Conservation (phyloP, 1,140 invertebrate genomes). For the Drosophila fuyamai region DNA sequence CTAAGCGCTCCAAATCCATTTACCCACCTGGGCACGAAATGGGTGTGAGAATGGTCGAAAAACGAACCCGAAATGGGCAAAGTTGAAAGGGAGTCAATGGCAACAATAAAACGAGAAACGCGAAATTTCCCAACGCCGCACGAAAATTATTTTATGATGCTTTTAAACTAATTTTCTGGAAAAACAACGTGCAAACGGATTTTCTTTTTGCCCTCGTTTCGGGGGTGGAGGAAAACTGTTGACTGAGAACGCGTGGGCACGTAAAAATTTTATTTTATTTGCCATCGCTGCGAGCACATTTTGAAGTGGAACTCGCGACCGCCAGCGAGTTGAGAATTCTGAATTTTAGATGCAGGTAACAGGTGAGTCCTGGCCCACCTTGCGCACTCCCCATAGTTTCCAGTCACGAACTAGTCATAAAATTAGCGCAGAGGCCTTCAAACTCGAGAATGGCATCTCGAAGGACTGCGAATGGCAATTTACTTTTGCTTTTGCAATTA, state of each 20-base stretch:
- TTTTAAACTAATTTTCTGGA: constrained; percentile 82
- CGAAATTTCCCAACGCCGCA: constrained; percentile 54
- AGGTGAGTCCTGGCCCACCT: constrained; percentile 30
- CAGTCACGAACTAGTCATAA: constrained; percentile 74
- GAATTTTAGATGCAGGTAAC: constrained; percentile 44
- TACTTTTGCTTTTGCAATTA: constrained; percentile 48
- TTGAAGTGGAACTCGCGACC: constrained; percentile 44
- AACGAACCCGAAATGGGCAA: constrained; percentile 56
- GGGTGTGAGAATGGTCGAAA: constrained; percentile 49
- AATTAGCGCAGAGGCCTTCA: constrained; percentile 46
- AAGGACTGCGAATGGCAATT: constrained; percentile 12
- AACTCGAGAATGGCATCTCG: constrained; percentile 5
- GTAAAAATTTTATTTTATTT: constrained; percentile 70
- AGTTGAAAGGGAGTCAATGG: constrained; percentile 61
- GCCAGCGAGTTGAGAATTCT: constrained; percentile 39
- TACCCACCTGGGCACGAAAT: constrained; percentile 65
- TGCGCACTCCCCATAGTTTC: constrained; percentile 23
- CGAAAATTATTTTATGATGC: constrained; percentile 82
- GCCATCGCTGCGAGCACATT: constrained; percentile 53
- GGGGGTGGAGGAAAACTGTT: constrained; percentile 42
- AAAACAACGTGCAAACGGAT: constrained; percentile 68
- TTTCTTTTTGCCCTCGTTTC: constrained; percentile 13
- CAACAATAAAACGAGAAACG: constrained; percentile 69
- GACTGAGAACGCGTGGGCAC: constrained; percentile 69
- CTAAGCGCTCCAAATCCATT: constrained; percentile 76